Percentiles rank a stretch among this genome's conserved stretches.
phyloP scores from a whole-genome alignment of 2,888 invertebrate species.

The Cephonodes hylas region DNA sequence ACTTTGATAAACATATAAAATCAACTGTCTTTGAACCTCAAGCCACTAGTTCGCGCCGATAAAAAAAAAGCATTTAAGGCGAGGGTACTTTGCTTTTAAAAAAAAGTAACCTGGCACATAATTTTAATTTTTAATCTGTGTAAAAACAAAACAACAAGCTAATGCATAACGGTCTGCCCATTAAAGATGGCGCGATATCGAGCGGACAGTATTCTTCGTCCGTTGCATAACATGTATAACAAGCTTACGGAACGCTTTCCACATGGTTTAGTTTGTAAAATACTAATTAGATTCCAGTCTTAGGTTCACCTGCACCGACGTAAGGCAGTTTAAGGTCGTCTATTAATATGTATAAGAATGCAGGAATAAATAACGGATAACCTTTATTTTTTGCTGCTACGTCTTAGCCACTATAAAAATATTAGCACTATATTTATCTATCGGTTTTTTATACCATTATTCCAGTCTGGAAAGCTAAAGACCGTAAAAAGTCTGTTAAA shows the following conservation, averaged over 20 bases:
- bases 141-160: neutral
- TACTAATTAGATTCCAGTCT: neutral
- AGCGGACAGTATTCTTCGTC: neutral
- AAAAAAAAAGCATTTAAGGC: no score
- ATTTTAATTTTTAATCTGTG: no score
- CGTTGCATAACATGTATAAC: neutral
- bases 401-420: no score
- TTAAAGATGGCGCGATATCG: neutral
- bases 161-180: neutral
- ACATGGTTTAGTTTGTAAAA: neutral
- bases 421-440: no score
- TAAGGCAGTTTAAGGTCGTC: conserved; percentile 1
- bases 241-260: neutral
- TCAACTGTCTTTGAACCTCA: no score
- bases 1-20: no score
- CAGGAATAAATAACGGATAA: neutral
- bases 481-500: no score
- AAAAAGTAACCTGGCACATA: no score
- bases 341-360: neutral
- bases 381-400: neutral
- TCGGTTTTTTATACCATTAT: no score
- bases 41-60: no score
- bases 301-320: neutral
- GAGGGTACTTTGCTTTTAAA: no score
- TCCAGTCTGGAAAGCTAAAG: no score